A percentile compares a stretch with the other conserved stretches of the same genome.
phyloP scores from a whole-genome alignment of 2,888 invertebrate genomes.

The Lordiphosa andalusiaca region DNA sequence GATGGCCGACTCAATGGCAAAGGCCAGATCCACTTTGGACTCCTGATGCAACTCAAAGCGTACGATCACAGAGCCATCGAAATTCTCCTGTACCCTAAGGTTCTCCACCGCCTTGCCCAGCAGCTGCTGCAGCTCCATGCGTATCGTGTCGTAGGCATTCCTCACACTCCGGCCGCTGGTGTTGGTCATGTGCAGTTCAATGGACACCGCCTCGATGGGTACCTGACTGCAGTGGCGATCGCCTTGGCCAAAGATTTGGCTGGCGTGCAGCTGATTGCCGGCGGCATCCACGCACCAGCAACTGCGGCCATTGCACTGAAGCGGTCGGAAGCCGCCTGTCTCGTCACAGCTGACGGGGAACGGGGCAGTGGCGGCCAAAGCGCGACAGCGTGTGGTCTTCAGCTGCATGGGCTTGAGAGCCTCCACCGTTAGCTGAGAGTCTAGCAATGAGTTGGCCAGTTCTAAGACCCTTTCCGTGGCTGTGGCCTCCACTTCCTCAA shows the following conservation, averaged over 20 bases:
- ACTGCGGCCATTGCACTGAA: constrained; percentile 85
- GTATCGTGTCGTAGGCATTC: constrained; percentile 81
- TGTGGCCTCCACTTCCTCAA: constrained; percentile 55
- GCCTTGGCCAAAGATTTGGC: constrained; percentile 83
- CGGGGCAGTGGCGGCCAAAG: constrained; percentile 78
- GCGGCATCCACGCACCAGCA: constrained; percentile 95
- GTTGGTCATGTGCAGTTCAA: constrained; percentile 87
- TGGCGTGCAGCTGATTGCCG: constrained; percentile 85
- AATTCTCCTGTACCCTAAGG: constrained; percentile 81
- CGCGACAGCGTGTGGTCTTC: constrained; percentile 80
- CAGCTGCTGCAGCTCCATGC: constrained; percentile 76
- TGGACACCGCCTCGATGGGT: constrained; percentile 87
- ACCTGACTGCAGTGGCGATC: constrained; percentile 84
- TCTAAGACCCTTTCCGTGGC: constrained; percentile 74
- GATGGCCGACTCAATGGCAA: constrained; percentile 89
- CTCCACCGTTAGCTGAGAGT: constrained; percentile 78
- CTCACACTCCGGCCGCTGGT: constrained; percentile 82
- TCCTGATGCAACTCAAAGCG: constrained; percentile 86
- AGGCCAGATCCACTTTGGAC: constrained; percentile 89
- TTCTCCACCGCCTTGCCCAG: constrained; percentile 82
- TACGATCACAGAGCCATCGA: constrained; percentile 81
- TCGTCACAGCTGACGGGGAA: constrained; percentile 84
- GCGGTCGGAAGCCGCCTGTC: constrained; percentile 87
- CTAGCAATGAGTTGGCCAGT: constrained; percentile 73
- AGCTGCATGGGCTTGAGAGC: constrained; percentile 65